Base-by-base conservation (phyloP, 2,888 invertebrate species). In the Pristionchus maxplancki region DNA sequence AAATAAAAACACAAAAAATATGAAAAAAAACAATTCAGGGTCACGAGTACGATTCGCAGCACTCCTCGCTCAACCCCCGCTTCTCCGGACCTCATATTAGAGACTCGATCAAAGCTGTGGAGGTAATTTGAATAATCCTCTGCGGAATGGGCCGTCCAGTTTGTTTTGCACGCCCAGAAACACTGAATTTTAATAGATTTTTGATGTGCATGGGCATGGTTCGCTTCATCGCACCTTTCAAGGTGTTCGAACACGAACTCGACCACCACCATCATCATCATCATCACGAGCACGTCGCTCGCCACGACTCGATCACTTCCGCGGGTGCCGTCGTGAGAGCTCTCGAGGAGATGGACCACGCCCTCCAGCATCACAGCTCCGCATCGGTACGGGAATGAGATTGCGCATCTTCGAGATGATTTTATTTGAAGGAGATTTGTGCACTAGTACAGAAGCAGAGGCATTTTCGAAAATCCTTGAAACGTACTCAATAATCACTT, bases 51-150 rank as follows among this genome's bases (percentile, higher is more conserved):
- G 67, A 67, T 11, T 87, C 86, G n/a, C 50, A 34, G 20, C 17
- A 44, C 24, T 87, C 86, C 1, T 87, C 86, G 0, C 71, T 87
- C 34, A 71, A 71, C 37, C 86, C 86, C 40, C 86, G 71, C 48
- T 37, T 71, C 37, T 31, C 67, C 24, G 86, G 86, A 3, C 86
- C 86, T 1, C 50, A 53, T 13, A 87, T 87, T n/a, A 37, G 71
- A 17, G 86, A 87, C 37, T 31, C 67, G 34, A 71, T 87, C 50
- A 67, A 71, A 48, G 86, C 71, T 31, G 86, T 71, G 0, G 86
- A 87, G 50, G 71, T 87, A 1, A 0, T 15, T 9, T 20, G 20
- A 8, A 40, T 37, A 24, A n/a, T n/a, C n/a, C n/a, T n/a, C n/a
- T n/a, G n/a, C n/a, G n/a, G n/a, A n/a, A n/a, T n/a, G n/a, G n/a